Conservation (phyloP, 2,797 vertebrate genomes). For the Cryptoprocta ferox region DNA sequence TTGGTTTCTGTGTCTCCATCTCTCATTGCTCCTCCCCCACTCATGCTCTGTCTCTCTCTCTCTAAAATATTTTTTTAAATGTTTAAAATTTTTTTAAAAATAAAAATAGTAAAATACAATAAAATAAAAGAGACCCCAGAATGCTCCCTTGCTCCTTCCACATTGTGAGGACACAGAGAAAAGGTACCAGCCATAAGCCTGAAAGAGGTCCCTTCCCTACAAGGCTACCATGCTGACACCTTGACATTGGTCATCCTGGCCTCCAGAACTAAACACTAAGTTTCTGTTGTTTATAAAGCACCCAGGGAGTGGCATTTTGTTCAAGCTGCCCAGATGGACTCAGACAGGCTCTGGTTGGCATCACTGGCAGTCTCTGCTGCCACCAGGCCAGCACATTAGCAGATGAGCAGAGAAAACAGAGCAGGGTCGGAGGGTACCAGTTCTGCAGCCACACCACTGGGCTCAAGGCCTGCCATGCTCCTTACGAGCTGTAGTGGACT, state of each 20-base stretch:
- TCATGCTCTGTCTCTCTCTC: too few relatives aligned
- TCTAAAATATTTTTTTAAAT: too few relatives aligned
- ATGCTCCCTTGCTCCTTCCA: neutral
- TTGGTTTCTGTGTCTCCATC: too few relatives aligned
- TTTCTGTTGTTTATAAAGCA: neutral
- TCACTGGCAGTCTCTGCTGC: accelerated
- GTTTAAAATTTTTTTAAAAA: too few relatives aligned
- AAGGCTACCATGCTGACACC: neutral
- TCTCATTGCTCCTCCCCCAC: too few relatives aligned
- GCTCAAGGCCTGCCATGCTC: neutral
- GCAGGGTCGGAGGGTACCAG: too few relatives aligned
- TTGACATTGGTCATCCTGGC: neutral
- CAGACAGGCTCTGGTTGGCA: neutral
- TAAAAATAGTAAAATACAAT: too few relatives aligned
- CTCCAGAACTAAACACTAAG: neutral
- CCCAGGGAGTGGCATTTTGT: neutral
- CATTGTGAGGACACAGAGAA: accelerated
- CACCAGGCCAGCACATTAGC: accelerated
- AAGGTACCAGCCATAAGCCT: neutral
- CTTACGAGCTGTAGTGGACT: neutral
- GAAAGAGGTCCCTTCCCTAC: neutral
- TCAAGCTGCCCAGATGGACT: neutral
- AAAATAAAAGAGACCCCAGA: too few relatives aligned
- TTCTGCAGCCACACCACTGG: neutral
- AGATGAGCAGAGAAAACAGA: neutral